Evolutionary conservation across 2,113 vertebrate genomes (phyloP).

Genomic region (Mustela nigripes): DNA sequence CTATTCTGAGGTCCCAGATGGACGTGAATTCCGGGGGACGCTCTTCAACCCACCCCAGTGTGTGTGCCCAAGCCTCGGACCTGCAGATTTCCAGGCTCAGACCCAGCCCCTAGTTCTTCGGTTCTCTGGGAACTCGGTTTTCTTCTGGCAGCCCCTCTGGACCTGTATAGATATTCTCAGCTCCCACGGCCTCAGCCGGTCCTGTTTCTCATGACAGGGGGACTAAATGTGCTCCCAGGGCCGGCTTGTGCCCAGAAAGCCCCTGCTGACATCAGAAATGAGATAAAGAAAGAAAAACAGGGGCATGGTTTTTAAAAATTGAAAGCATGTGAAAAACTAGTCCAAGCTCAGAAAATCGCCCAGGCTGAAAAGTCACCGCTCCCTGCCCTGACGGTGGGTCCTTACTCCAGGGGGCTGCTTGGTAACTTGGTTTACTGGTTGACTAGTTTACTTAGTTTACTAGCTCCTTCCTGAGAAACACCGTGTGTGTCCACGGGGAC

Average conservation of each 20-base stretch:
- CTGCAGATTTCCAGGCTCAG: not conserved
- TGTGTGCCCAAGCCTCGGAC: rapidly evolving
- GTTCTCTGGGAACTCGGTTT: not conserved
- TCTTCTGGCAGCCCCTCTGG: not conserved
- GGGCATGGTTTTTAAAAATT: not conserved
- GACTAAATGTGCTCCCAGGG: not conserved
- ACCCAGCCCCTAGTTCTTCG: not conserved
- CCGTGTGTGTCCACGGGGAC: not conserved
- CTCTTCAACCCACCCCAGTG: rapidly evolving
- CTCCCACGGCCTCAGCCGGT: not conserved
- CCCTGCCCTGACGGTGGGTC: not conserved
- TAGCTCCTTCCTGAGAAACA: not conserved
- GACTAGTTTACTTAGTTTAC: not conserved
- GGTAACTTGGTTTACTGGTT: not conserved
- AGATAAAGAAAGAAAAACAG: not conserved
- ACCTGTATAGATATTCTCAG: not conserved
- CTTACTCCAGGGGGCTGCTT: not conserved
- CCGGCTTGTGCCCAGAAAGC: no score
- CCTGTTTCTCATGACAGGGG: rapidly evolving
- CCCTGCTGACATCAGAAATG: not conserved
- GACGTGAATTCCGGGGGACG: not conserved
- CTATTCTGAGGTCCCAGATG: not conserved
- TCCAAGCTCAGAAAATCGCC: not conserved
- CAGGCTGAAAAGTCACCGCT: rapidly evolving
- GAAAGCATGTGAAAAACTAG: no score